These are phyloP conservation scores for Monomorium pharaonis DNA, from an alignment of 1,140 invertebrate species.

Conservation along the genomic window DNA sequence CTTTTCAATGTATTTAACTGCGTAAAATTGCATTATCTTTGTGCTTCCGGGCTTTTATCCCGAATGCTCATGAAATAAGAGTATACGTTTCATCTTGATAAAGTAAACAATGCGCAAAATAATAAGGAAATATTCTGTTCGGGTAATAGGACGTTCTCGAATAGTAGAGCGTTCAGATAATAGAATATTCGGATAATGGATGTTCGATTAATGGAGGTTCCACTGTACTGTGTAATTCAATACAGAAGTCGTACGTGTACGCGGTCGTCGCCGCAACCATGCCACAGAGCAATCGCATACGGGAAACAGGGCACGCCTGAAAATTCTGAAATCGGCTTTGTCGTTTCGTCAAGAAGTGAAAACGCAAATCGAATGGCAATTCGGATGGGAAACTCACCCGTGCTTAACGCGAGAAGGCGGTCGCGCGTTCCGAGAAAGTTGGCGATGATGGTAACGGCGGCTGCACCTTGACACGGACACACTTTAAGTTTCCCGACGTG, in stretches of 20 bases:
- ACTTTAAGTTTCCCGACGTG: constrained; percentile 53
- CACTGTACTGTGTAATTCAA: constrained; percentile 30
- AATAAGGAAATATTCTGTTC: constrained; percentile 32
- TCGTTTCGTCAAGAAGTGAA: neutral
- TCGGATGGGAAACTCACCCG: neutral
- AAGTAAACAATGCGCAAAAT: constrained; percentile 1
- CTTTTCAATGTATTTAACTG: neutral
- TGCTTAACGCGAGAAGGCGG: constrained; percentile 2
- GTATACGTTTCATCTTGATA: neutral
- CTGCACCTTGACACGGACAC: constrained; percentile 34
- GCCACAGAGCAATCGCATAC: neutral
- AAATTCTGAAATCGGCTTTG: constrained; percentile 22
- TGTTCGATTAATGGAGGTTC: constrained; percentile 26
- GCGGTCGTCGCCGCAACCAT: neutral
- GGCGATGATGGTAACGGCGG: constrained; percentile 21
- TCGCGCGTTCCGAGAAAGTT: constrained; percentile 7
- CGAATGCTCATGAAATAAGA: neutral
- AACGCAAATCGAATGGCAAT: constrained; percentile 12
- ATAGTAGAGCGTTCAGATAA: constrained; percentile 8
- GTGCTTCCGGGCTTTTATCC: neutral
- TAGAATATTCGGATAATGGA: constrained; percentile 48
- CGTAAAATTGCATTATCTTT: constrained; percentile 30
- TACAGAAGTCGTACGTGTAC: constrained; percentile 30
- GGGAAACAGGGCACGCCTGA: neutral
- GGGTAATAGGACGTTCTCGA: neutral